Evolutionary conservation across 2,113 vertebrate genomes (phyloP), one percentile per base, ranked within the genome.

Genomic region (Alosa alosa): DNA sequence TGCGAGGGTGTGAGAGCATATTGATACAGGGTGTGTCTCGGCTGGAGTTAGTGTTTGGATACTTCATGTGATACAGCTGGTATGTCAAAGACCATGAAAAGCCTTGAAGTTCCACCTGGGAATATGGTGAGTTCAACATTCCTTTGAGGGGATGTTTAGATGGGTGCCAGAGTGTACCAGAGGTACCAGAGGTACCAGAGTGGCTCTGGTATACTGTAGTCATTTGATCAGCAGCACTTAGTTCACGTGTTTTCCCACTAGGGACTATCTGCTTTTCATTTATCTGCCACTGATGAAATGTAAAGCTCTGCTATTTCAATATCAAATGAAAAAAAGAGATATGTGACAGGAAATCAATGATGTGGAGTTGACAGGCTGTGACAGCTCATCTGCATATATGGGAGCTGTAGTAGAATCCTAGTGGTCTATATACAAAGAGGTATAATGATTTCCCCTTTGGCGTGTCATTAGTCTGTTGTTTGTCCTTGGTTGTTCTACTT

Each of bases 1-100:
- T 86, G 87, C 52, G 57, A 81, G 84, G 55, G 82, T 4, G 52
- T 86, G 39, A 25, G 57, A 39, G 72, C 13, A 1, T 78, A 39
- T 78, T 78, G 72, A 78, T 78, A 15, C 25, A 78, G 72, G 72
- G 72, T 39, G 72, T 78, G 72, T 17, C 36, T 15, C 20, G 22
- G 72, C 72, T 17, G 8, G 2, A 78, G 72, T 78, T 1, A 78
- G 72, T 39, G 72, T 78, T 78, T 31, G 31, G 72, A 6, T 78
- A 88, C 88, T 90, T 82, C 6, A 85, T 89, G 90, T 91, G 91
- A 93, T 87, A 57, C 84, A 90, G 91, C 84, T 91, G 89, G 90
- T 89, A 98, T 98, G 98, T 96, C 96, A 86, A 96, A 97, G 92
- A 97, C 96, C 87, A 90, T 89, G 91, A 97, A 96, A 75, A 90